A percentile compares a stretch with the other conserved stretches of the same genome.
phyloP scores from a whole-genome alignment of 2,113 vertebrate species.

The Tyrannus savana region DNA sequence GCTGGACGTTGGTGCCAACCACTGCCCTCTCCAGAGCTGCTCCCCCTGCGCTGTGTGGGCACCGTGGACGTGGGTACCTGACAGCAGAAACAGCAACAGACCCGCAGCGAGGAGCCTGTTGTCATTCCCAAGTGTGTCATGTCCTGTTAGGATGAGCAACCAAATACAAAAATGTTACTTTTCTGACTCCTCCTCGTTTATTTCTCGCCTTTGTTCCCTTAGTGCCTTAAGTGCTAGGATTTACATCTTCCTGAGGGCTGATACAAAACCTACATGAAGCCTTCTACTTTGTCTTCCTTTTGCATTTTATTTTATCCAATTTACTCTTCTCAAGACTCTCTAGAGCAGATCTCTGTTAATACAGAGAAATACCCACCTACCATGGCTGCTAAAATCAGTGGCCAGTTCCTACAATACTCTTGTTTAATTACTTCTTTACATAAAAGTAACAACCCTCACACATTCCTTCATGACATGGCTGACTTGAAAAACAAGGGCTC shows the following conservation, averaged over 20 bases:
- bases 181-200: neutral
- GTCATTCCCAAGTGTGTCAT: neutral
- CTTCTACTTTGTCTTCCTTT: neutral
- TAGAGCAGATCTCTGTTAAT: neutral
- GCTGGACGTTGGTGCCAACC: neutral
- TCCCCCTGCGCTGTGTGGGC: neutral
- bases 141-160: neutral
- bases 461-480: neutral
- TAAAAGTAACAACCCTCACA: neutral
- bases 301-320: neutral
- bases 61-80: rapidly evolving
- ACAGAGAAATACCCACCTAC: neutral
- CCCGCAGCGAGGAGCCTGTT: rapidly evolving
- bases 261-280: neutral
- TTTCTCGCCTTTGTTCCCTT: neutral
- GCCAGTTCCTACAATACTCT: neutral
- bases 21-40: neutral
- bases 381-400: neutral
- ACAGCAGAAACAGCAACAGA: neutral
- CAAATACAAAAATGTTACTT: neutral
- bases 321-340: neutral
- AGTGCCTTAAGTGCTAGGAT: neutral
- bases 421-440: neutral
- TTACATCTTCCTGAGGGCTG: neutral
- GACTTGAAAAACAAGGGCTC: neutral